These are phyloP conservation scores for Neomonachus schauinslandi DNA, from an alignment of 2,113 vertebrate species.

Conservation along the genomic window DNA sequence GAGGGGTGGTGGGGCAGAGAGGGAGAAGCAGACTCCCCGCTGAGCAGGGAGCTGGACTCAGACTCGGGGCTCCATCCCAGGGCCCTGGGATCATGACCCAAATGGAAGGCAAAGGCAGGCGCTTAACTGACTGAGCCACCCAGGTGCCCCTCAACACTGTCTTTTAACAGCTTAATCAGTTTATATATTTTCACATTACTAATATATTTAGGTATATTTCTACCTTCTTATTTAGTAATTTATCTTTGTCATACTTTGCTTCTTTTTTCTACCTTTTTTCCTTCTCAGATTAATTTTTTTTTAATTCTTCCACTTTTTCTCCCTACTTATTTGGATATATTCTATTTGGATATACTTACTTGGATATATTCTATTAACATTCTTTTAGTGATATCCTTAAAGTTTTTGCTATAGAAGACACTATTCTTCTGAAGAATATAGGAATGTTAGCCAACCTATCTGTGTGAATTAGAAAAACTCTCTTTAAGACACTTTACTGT, in stretches of 20 bases:
- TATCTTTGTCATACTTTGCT: background rate
- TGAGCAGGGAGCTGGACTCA: background rate
- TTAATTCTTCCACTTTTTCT: conserved; percentile 13
- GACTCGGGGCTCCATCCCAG: background rate
- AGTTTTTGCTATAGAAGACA: background rate
- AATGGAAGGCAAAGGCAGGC: background rate
- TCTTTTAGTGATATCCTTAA: background rate
- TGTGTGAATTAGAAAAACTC: background rate
- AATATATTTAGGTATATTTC: background rate
- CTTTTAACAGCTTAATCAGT: background rate
- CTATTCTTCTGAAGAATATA: background rate
- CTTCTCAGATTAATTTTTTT: background rate
- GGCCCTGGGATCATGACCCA: background rate
- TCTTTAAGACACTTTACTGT: background rate
- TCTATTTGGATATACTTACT: background rate
- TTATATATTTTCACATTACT: background rate
- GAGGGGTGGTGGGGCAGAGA: background rate
- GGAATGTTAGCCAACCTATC: background rate
- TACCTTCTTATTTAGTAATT: conserved; percentile 9
- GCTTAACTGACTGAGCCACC: background rate
- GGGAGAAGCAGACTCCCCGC: background rate
- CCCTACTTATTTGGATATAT: background rate
- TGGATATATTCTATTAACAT: background rate
- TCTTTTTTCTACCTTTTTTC: background rate
- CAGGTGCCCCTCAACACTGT: background rate